A percentile compares a stretch with the other conserved stretches of the same genome.
phyloP scores from a whole-genome alignment of 1,140 invertebrate species.

The Trialeurodes vaporariorum region DNA sequence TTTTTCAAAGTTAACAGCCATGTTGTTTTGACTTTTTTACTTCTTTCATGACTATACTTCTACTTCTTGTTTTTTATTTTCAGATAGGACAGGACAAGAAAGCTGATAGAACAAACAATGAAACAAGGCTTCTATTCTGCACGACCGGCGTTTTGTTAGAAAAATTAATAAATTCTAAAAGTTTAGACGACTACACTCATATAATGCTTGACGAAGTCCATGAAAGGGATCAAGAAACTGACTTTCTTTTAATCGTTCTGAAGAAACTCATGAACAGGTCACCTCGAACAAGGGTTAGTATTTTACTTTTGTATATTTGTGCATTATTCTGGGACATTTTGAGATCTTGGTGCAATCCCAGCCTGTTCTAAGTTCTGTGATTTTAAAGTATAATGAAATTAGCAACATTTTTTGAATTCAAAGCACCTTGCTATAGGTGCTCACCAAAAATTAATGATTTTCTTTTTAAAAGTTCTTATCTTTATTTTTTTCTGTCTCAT shows the following conservation, averaged over 20 bases:
- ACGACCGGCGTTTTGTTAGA: constrained; percentile 60
- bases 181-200: constrained; percentile 60
- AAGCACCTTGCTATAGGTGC: no score
- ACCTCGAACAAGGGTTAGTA: constrained; percentile 47
- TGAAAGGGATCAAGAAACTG: constrained; percentile 88
- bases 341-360: no score
- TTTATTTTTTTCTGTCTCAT: no score
- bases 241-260: constrained; percentile 79
- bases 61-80: no score
- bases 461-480: no score
- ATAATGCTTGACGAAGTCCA: constrained; percentile 93
- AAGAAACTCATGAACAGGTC: constrained; percentile 67
- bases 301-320: constrained; percentile 11
- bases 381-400: no score
- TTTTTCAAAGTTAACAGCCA: no score
- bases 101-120: constrained; percentile 44
- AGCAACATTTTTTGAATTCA: no score
- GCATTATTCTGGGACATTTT: neutral
- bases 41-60: no score
- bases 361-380: no score
- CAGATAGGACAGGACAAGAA: constrained; percentile 50
- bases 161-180: constrained; percentile 42
- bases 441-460: no score
- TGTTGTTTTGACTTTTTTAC: no score
- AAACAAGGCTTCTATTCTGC: constrained; percentile 72